These are phyloP conservation scores for Cryptosula pallasiana DNA, from an alignment of 2,888 invertebrate species.

Conservation along the genomic window DNA sequence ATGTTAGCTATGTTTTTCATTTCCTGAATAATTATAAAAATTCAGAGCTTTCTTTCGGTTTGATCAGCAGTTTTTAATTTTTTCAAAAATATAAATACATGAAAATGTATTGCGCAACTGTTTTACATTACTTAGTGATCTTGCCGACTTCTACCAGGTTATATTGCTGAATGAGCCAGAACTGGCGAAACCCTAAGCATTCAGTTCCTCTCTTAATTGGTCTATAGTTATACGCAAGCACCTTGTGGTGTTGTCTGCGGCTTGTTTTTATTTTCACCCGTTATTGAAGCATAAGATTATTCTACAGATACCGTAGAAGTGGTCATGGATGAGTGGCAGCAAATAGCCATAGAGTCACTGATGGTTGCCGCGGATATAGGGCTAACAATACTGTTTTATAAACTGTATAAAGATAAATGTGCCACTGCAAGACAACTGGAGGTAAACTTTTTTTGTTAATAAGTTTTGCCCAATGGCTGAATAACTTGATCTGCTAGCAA, in stretches of 20 bases:
- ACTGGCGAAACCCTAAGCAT: too few species aligned
- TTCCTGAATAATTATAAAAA: too few species aligned
- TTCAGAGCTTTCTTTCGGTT: too few species aligned
- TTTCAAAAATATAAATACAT: too few species aligned
- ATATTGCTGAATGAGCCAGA: too few species aligned
- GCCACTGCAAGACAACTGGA: background rate
- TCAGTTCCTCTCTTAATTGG: background rate
- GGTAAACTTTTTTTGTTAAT: background rate
- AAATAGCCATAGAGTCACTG: background rate
- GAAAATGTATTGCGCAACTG: too few species aligned
- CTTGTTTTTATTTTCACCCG: background rate
- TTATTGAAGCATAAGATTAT: background rate
- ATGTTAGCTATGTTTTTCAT: too few species aligned
- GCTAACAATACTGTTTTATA: background rate
- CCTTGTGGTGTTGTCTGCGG: background rate
- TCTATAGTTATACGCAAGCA: background rate
- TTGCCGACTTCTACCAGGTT: too few species aligned
- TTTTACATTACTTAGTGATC: too few species aligned
- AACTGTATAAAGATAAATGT: background rate
- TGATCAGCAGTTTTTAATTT: too few species aligned
- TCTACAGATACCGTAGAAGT: background rate
- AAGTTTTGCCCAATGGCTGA: background rate
- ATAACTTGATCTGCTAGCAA: background rate
- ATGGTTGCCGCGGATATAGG: slow-evolving; percentile 5
- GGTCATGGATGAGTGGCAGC: background rate